phyloP scores from a whole-genome alignment of 2,797 vertebrate genomes.

The Sternarchorhynchus goeldii region DNA sequence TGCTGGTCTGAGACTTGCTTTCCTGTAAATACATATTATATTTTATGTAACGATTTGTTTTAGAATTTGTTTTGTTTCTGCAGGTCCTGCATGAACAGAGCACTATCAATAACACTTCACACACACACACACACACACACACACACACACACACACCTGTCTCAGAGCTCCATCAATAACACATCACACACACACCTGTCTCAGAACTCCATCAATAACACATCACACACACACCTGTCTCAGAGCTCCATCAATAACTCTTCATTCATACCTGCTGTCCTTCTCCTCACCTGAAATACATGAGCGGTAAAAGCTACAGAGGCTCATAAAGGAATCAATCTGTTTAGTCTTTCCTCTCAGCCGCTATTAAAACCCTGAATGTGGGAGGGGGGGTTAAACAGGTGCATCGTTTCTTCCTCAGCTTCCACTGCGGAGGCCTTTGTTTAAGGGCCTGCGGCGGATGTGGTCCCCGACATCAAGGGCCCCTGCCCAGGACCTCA shows the following conservation, averaged over 20 bases:
- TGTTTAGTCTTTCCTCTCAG: constrained; percentile 40
- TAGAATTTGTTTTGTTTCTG: too few species aligned
- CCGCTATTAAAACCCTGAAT: constrained; percentile 46
- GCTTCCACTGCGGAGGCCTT: constrained; percentile 38
- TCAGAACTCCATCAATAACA: not conserved
- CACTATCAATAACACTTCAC: constrained; percentile 15
- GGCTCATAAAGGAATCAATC: constrained; percentile 59
- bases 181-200: constrained; percentile 16
- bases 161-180: too few species aligned
- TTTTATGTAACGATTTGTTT: too few species aligned
- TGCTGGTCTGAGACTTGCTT: too few species aligned
- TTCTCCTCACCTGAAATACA: constrained; percentile 38
- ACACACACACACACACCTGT: too few species aligned
- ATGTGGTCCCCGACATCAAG: constrained; percentile 40
- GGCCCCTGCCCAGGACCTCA: not conserved
- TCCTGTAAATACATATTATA: too few species aligned
- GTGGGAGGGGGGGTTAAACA: constrained; percentile 48
- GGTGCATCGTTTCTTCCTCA: constrained; percentile 21
- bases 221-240: constrained; percentile 1
- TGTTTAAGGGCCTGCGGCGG: constrained; percentile 26
- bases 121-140: not conserved
- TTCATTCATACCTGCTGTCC: constrained; percentile 1
- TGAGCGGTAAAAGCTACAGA: constrained; percentile 46
- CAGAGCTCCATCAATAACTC: constrained; percentile 1
- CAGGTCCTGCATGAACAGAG: too few species aligned